Evolutionary conservation across 1,140 invertebrate species (phyloP), one percentile per base, ranked within the genome.

Genomic region (Apocrypta bakeri): DNA sequence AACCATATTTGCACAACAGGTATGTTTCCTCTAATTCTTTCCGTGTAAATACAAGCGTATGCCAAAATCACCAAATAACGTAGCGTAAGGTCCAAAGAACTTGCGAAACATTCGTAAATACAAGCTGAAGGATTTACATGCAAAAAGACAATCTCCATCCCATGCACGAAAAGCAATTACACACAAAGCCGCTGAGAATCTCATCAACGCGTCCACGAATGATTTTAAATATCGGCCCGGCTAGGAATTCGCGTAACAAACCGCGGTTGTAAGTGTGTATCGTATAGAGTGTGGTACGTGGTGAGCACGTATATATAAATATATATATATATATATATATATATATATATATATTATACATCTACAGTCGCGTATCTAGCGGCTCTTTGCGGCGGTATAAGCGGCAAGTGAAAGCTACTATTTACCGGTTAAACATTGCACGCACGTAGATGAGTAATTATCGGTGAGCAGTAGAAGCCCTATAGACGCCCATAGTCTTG

Each of bases 351-450:
- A 56, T 7, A n/a, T 4, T 56, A 56, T 56, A 56, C 21, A 56
- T 6, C 1, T 56, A 56, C 6, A 56, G 9, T 21, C 66, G 61
- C 33, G 61, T 11, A 1, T 37, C 7, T 37, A 29, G 31, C 4
- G 14, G 31, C 12, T n/a, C 80, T n/a, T 14, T 3, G 40, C 61
- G 9, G 2, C 63, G 4, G n/a, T n/a, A n/a, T n/a, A n/a, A n/a
- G n/a, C n/a, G n/a, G 21, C 24, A 25, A 77, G 86, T 87, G 87
- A 88, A 88, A 88, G 87, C 87, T 79, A 68, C 73, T 78, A 68
- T 88, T 87, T 72, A 69, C 81, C 85, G 76, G 81, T 85, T 85
- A 84, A 87, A 87, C 75, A 87, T 87, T 85, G 80, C 77, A 82
- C 75, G 40, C 68, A 42, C 48, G 71, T 42, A 56, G 80, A 81